Base-by-base conservation (phyloP, 1,140 invertebrate species). In the Agrilus planipennis region DNA sequence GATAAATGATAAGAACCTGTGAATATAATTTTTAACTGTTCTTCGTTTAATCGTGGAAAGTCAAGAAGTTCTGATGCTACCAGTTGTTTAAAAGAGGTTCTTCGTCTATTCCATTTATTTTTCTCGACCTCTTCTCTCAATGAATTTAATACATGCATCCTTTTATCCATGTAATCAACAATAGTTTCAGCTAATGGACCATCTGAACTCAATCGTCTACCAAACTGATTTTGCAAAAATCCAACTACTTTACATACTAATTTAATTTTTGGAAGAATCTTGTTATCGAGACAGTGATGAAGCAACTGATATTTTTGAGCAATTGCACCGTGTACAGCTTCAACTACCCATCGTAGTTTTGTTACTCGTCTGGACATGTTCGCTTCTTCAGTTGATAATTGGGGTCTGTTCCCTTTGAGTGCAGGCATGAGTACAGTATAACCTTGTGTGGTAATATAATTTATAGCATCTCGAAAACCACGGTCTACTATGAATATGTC, bases 321-420 rank as follows among this genome's bases (percentile, higher is more conserved):
- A 9, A 57, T 39, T n/a, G 48, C 39, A 1, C 58, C 58, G 43
- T 63, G 60, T 6, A 57, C 51, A 10, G 56, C 46, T 55, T 66
- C 60, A 10, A 66, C 54, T 5, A 51, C 49, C 60, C 57, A 62
- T 19, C 56, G 42, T 30, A 60, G 32, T 53, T 60, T 61, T 7
- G 52, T 64, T 1, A 64, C 54, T 9, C 41, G 41, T 9, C 57
- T 44, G 11, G 57, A 61, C 18, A 46, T 27, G 42, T 63, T 62
- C 6, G 55, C 54, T 49, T 63, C 55, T 30, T 46, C 38, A 14
- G 49, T 44, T 3, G 54, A 48, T 16, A 62, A 41, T 44, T 64
- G 52, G 14, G 34, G 46, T 17, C 48, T 30, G 41, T 55, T 53
- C 10, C 45, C 47, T 47, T 62, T 52, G 15, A 58, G 39, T 20